phyloP scores from a whole-genome alignment of 2,113 vertebrate genomes.

The Nothoprocta perdicaria region DNA sequence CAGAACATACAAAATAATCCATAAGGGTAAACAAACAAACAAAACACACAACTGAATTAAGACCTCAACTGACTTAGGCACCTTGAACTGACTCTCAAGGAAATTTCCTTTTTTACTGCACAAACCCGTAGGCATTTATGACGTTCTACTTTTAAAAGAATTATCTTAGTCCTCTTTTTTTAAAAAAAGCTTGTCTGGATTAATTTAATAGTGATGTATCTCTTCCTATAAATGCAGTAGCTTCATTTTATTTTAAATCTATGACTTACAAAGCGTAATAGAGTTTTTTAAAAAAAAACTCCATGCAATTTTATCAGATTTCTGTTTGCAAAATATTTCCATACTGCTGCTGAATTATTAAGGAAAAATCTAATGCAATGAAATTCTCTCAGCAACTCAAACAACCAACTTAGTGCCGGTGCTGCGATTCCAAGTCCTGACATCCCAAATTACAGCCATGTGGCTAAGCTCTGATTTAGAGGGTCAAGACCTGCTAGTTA shows the following conservation, averaged over 20 bases:
- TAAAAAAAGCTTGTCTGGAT: background rate
- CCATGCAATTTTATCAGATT: background rate
- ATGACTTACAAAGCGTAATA: background rate
- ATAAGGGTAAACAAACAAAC: background rate
- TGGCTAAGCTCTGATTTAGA: conserved; percentile 24
- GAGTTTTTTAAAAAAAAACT: too few relatives aligned
- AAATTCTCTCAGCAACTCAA: conserved; percentile 7
- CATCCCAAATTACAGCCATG: background rate
- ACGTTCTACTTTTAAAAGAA: background rate
- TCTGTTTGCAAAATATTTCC: background rate
- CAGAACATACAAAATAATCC: conserved; percentile 42
- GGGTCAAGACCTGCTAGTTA: conserved; percentile 40
- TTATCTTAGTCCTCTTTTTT: background rate
- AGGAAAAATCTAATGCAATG: background rate
- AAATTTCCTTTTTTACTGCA: background rate
- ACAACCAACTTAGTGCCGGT: background rate
- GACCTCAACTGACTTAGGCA: conserved; percentile 1
- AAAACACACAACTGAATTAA: background rate
- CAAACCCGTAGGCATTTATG: background rate
- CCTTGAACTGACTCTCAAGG: background rate
- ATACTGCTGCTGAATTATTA: background rate
- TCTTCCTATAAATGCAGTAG: background rate
- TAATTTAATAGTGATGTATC: background rate
- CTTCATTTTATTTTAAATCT: conserved; percentile 11
- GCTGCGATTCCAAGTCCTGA: conserved; percentile 15